Percentiles rank a stretch among this genome's conserved stretches.
Conservation (phyloP, 2,113 vertebrate species). For the Ochotona curzoniae region DNA sequence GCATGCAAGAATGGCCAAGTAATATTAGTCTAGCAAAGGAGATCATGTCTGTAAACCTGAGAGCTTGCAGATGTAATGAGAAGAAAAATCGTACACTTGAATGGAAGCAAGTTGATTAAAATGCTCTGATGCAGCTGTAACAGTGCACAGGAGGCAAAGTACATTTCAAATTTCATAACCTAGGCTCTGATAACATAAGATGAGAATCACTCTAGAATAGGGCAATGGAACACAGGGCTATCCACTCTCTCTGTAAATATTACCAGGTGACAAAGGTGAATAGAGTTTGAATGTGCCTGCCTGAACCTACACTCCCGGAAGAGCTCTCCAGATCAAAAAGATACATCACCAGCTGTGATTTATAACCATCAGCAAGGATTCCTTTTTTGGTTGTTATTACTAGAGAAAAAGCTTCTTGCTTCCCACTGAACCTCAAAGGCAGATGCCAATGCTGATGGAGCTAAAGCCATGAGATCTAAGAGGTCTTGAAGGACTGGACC, state of each 20-base stretch:
- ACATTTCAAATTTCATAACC: constrained; percentile 67
- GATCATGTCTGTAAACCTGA: constrained; percentile 83
- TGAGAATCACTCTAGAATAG: constrained; percentile 23
- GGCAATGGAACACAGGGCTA: not conserved
- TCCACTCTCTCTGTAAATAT: not conserved
- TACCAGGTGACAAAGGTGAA: not conserved
- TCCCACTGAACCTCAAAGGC: not conserved
- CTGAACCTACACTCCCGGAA: not conserved
- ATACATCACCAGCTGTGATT: not conserved
- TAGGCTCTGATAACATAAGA: constrained; percentile 49
- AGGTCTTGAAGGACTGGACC: not conserved
- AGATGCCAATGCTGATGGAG: not conserved
- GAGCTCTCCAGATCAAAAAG: not conserved
- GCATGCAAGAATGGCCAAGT: constrained; percentile 83
- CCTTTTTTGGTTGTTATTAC: no score
- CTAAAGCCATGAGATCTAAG: not conserved
- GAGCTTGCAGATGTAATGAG: constrained; percentile 80
- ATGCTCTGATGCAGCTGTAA: constrained; percentile 73
- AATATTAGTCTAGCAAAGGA: constrained; percentile 83
- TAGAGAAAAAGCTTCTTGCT: not conserved
- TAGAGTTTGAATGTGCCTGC: not conserved
- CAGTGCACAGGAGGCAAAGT: constrained; percentile 13
- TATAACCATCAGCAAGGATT: not conserved
- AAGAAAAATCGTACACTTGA: constrained; percentile 84
- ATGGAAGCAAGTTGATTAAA: constrained; percentile 85